Conservation (phyloP, 2,888 invertebrate species). For the Glyphotaelius pellucidus region DNA sequence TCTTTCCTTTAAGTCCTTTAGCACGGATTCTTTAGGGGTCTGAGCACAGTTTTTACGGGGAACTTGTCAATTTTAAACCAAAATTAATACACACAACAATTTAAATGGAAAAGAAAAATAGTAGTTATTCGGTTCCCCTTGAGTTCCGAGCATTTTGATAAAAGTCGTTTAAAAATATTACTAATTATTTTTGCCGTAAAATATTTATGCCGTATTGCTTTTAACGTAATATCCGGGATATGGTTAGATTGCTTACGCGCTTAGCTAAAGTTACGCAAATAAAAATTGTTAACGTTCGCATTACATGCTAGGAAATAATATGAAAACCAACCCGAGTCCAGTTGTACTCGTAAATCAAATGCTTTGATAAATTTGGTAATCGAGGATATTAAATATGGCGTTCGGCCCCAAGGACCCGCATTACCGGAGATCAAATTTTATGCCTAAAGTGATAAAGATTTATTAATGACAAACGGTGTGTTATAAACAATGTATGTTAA, state of each 20-base stretch:
- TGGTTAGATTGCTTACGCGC: constrained; percentile 36
- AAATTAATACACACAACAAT: too few relatives aligned
- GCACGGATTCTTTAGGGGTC: too few relatives aligned
- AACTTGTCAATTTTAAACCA: too few relatives aligned
- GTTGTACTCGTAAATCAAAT: background rate
- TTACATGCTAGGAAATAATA: background rate
- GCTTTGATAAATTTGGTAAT: background rate
- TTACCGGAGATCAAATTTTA: constrained; percentile 27
- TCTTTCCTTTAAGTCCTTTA: too few relatives aligned
- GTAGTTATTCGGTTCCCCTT: background rate
- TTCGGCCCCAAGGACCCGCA: background rate
- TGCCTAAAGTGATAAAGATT: constrained; percentile 18
- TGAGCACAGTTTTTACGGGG: too few relatives aligned
- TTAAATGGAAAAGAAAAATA: too few relatives aligned
- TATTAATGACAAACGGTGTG: constrained; percentile 9
- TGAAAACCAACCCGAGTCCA: background rate
- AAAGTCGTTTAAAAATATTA: background rate
- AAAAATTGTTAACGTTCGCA: background rate
- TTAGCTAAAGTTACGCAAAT: background rate
- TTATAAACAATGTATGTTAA: background rate
- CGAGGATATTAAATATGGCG: constrained; percentile 8
- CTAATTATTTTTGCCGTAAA: background rate
- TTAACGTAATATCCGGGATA: constrained; percentile 42
- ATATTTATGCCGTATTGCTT: constrained; percentile 17
- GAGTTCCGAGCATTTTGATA: background rate